Percentiles rank a stretch among this genome's conserved stretches.
phyloP scores from a whole-genome alignment of 2,888 invertebrate genomes.

The Cataglyphis altisquamis region DNA sequence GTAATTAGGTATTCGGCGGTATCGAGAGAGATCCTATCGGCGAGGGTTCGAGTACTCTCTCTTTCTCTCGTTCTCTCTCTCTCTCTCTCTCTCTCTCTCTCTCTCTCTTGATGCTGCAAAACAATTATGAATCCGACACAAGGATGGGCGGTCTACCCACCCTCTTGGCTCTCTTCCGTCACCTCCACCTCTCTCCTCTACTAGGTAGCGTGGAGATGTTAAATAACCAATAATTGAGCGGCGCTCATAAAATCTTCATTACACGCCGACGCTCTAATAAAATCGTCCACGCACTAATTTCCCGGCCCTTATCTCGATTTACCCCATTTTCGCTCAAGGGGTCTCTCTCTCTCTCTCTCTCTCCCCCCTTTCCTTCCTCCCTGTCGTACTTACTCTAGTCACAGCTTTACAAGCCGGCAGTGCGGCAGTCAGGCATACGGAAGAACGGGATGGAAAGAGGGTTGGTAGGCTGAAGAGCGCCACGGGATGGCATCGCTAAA shows the following conservation, averaged over 20 bases:
- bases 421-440: slow-evolving; percentile 54
- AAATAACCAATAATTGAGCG: slow-evolving; percentile 80
- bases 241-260: slow-evolving; percentile 82
- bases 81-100: neutral
- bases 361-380: slow-evolving; percentile 3
- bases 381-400: slow-evolving; percentile 16
- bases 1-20: slow-evolving; percentile 68
- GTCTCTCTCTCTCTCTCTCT: neutral
- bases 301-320: slow-evolving; percentile 79
- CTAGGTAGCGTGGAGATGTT: slow-evolving; percentile 61
- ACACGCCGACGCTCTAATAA: slow-evolving; percentile 79
- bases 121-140: slow-evolving; percentile 64
- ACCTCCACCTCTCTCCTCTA: neutral
- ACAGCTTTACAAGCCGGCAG: slow-evolving; percentile 54
- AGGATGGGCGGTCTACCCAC: slow-evolving; percentile 31
- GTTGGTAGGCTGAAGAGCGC: slow-evolving; percentile 59
- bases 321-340: slow-evolving; percentile 78
- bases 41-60: slow-evolving; percentile 19
- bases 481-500: slow-evolving; percentile 72
- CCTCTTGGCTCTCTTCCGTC: slow-evolving; percentile 24
- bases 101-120: slow-evolving; percentile 50
- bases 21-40: slow-evolving; percentile 55
- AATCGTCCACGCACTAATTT: slow-evolving; percentile 83
- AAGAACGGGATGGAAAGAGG: slow-evolving; percentile 42
- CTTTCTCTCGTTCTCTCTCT: neutral